These are phyloP conservation scores for Toxotes lorentzi DNA, from an alignment of 2,797 vertebrate genomes.

Conservation along the genomic window DNA sequence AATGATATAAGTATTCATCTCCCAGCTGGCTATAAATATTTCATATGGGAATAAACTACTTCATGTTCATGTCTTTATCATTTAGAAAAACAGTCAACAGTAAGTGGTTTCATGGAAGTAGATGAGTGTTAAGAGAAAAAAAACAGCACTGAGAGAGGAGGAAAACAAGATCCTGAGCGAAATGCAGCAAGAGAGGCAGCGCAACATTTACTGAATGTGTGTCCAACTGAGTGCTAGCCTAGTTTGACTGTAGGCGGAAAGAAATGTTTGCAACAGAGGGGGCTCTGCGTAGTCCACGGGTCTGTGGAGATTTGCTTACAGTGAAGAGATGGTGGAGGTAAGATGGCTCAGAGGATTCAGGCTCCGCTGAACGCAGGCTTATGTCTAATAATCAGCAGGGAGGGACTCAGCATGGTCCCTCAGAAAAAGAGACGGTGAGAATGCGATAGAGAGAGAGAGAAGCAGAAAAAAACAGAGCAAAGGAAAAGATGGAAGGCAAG, in stretches of 20 bases:
- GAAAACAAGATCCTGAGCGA: constrained; percentile 28
- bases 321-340: constrained; percentile 79
- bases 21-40: constrained; percentile 36
- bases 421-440: constrained; percentile 59
- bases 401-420: constrained; percentile 74
- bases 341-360: constrained; percentile 84
- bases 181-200: constrained; percentile 57
- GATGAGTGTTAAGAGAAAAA: constrained; percentile 2
- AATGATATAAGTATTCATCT: constrained; percentile 48
- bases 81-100: constrained; percentile 14
- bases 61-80: constrained; percentile 22
- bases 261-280: constrained; percentile 63
- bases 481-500: constrained; percentile 57
- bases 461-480: constrained; percentile 47
- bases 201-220: constrained; percentile 69
- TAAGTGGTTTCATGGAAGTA: constrained; percentile 9
- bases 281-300: constrained; percentile 59
- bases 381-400: constrained; percentile 83
- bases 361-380: constrained; percentile 78
- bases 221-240: constrained; percentile 74
- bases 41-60: constrained; percentile 43
- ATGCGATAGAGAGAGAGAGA: constrained; percentile 28
- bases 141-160: constrained; percentile 20
- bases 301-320: constrained; percentile 81
- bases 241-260: constrained; percentile 63